Evolutionary conservation across 2,797 vertebrate genomes (phyloP).

Genomic region (Cyprinella venusta): DNA sequence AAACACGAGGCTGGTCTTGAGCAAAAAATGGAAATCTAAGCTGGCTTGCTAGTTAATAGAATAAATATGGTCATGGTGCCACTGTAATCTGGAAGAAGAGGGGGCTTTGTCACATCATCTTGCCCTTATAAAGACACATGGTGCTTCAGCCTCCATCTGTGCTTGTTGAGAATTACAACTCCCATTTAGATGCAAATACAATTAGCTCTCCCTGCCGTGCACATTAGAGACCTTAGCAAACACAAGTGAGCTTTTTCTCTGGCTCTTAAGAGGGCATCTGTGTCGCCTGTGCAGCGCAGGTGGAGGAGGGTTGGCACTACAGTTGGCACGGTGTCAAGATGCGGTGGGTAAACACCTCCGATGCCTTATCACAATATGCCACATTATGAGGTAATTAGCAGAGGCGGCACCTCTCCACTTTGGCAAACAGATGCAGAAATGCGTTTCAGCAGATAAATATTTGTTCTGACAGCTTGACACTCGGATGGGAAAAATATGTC

Average conservation of each 20-base stretch:
- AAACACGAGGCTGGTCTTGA: conserved; percentile 18
- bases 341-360: conserved; percentile 27
- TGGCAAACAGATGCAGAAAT: conserved; percentile 48
- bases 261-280: conserved; percentile 60
- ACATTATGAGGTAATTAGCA: conserved; percentile 62
- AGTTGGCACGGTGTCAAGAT: conserved; percentile 44
- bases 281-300: conserved; percentile 24
- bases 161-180: conserved; percentile 55
- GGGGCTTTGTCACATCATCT: conserved; percentile 31
- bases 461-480: conserved; percentile 50
- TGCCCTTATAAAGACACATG: conserved; percentile 46
- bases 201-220: conserved; percentile 58
- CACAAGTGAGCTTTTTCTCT: conserved; percentile 52
- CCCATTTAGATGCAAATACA: conserved; percentile 64
- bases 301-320: conserved; percentile 23
- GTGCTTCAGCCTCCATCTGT: conserved; percentile 35
- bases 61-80: conserved; percentile 54
- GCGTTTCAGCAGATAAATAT: conserved; percentile 40
- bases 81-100: conserved; percentile 32
- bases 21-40: conserved; percentile 33
- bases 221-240: conserved; percentile 59
- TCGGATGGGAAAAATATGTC: neutral
- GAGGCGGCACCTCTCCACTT: conserved; percentile 46
- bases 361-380: conserved; percentile 54
- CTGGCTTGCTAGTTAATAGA: conserved; percentile 49